Evolutionary conservation across 2,797 vertebrate species (phyloP).

Genomic region (Sebastes alutus): DNA sequence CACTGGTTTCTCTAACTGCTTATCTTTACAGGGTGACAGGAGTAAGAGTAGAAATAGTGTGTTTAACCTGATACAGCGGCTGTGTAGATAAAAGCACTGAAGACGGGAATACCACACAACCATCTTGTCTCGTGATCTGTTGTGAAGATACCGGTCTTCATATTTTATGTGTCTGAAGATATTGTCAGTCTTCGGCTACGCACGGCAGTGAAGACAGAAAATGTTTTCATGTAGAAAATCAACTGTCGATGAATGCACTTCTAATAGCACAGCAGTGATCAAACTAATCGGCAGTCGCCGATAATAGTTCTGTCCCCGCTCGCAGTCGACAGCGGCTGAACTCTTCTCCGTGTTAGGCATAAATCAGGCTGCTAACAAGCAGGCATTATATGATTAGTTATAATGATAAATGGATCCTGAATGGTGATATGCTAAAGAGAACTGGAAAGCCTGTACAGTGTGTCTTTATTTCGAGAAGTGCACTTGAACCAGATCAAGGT

Average conservation of each 20-base stretch:
- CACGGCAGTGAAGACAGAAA: background rate
- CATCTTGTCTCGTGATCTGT: background rate
- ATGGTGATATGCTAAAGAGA: background rate
- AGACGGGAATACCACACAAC: background rate
- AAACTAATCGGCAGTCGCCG: background rate
- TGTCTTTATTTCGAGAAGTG: constrained; percentile 12
- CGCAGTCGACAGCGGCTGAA: background rate
- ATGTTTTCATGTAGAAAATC: background rate
- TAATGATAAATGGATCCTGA: background rate
- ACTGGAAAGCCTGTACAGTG: background rate
- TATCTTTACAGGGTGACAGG: background rate
- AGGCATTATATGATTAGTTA: background rate
- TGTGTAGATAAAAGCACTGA: background rate
- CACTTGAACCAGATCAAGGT: constrained; percentile 18
- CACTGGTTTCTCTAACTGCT: background rate
- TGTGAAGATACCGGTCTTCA: background rate
- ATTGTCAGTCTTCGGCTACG: background rate
- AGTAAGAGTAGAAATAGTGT: background rate
- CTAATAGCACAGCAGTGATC: background rate
- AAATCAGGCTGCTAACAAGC: constrained; percentile 26
- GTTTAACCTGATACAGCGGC: background rate
- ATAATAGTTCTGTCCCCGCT: background rate
- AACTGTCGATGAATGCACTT: background rate
- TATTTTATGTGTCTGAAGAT: background rate
- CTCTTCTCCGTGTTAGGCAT: background rate